Conservation (phyloP, 2,113 vertebrate genomes). For the Nothoprocta perdicaria region DNA sequence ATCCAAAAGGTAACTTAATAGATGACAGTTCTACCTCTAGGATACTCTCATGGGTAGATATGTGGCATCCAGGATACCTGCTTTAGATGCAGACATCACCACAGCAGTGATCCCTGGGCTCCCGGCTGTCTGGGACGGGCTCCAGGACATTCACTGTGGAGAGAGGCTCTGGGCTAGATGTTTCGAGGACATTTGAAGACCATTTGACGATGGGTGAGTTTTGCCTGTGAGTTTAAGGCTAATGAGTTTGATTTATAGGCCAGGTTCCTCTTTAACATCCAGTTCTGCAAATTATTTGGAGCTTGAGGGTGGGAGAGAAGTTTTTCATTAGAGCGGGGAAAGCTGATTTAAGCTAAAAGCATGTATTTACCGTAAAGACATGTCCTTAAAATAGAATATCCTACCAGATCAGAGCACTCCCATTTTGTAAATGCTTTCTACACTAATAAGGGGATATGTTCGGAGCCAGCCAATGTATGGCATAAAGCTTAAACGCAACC, state of each 20-base stretch:
- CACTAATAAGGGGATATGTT: rapidly evolving
- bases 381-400: background rate
- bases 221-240: background rate
- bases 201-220: background rate
- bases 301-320: background rate
- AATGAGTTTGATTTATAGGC: background rate
- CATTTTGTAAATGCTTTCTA: background rate
- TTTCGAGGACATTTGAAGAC: background rate
- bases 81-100: background rate
- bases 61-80: background rate
- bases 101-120: background rate
- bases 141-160: rapidly evolving
- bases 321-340: background rate
- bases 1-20: background rate
- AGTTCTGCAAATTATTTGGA: background rate
- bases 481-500: background rate
- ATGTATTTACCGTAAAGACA: background rate
- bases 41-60: rapidly evolving
- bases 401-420: background rate
- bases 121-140: background rate
- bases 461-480: background rate
- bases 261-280: background rate
- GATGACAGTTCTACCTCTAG: background rate
- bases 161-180: background rate
- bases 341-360: background rate